These are phyloP conservation scores for Delphinus delphis DNA, from an alignment of 2,113 vertebrate genomes.

Conservation along the genomic window DNA sequence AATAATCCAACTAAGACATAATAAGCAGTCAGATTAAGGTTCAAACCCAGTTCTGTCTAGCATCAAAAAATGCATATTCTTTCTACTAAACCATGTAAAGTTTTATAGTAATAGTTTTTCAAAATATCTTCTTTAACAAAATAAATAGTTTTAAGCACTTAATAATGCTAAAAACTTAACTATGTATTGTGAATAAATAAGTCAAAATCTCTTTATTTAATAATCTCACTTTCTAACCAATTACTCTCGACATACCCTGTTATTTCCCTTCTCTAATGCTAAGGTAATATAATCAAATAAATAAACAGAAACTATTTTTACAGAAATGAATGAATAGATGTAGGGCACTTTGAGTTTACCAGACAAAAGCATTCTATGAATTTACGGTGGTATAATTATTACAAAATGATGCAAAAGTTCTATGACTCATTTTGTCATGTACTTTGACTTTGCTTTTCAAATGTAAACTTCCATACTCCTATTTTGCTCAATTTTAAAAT, in stretches of 20 bases:
- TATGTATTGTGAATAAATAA: neutral
- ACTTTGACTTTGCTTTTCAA: neutral
- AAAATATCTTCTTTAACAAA: neutral
- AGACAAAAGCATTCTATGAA: neutral
- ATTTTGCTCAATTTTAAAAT: neutral
- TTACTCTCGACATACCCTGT: neutral
- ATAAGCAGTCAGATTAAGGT: neutral
- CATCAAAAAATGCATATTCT: neutral
- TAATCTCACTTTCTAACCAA: neutral
- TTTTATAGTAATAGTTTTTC: neutral
- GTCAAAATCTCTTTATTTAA: neutral
- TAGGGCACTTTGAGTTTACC: neutral
- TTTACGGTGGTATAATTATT: neutral
- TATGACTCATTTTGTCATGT: neutral
- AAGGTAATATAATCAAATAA: slow-evolving; percentile 2
- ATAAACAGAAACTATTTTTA: neutral
- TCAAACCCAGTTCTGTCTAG: neutral
- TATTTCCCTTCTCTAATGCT: neutral
- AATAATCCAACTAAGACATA: neutral
- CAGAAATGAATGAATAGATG: neutral
- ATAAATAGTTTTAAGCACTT: neutral
- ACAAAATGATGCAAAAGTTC: neutral
- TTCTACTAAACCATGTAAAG: neutral
- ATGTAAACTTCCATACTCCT: neutral
- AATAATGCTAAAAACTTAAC: neutral